Conservation (phyloP, 35 echinoderm and acorn worm species). For the Eucidaris tribuloides region DNA sequence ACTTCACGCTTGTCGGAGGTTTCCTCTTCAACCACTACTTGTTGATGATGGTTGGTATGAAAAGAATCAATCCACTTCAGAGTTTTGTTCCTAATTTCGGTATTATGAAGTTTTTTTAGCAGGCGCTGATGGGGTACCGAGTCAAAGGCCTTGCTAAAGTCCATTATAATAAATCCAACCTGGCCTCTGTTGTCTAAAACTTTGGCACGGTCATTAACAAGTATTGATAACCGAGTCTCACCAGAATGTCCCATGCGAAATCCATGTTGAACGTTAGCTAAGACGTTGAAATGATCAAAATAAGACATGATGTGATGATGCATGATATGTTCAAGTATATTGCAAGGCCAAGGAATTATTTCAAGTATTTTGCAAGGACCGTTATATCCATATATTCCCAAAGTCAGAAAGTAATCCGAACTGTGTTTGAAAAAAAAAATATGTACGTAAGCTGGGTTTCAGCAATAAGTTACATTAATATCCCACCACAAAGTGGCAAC, state of each 20-base stretch:
- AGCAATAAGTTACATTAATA: too few species aligned
- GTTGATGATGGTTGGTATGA: constrained; percentile 22
- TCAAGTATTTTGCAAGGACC: too few species aligned
- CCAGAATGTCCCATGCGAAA: constrained; percentile 22
- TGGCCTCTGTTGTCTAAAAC: constrained; percentile 26
- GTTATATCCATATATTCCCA: too few species aligned
- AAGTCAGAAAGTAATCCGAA: too few species aligned
- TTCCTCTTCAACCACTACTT: constrained; percentile 50
- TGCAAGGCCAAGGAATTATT: too few species aligned
- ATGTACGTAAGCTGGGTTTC: too few species aligned
- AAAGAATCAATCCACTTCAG: constrained; percentile 43
- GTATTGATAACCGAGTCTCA: constrained; percentile 33
- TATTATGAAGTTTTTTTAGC: constrained; percentile 17
- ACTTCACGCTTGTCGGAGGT: neutral
- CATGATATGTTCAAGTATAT: neutral
- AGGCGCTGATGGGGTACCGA: constrained; percentile 39
- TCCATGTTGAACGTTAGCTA: neutral
- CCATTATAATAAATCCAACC: constrained; percentile 40
- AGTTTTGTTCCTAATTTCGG: constrained; percentile 32
- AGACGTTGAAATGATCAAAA: neutral
- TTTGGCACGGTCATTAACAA: constrained; percentile 34
- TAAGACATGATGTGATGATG: neutral
- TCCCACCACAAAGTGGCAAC: too few species aligned
- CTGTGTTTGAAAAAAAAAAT: too few species aligned
- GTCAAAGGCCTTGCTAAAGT: constrained; percentile 66